A percentile compares a stretch with the other conserved stretches of the same genome.
These are phyloP conservation scores for Scalopus aquaticus DNA, from an alignment of 2,113 vertebrate genomes.

Conservation along the genomic window DNA sequence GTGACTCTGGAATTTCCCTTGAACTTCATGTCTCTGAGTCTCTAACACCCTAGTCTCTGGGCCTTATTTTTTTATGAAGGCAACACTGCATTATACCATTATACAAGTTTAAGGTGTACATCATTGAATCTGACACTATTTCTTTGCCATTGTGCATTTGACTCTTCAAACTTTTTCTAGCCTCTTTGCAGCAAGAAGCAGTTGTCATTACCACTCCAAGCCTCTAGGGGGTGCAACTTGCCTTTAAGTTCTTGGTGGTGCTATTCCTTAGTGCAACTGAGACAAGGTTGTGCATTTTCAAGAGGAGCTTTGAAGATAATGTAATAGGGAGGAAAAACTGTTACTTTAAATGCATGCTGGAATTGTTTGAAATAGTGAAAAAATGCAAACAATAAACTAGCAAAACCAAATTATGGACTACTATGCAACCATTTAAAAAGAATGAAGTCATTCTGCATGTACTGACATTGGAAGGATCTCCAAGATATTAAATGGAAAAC, in stretches of 20 bases:
- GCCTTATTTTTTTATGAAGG: neutral
- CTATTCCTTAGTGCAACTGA: neutral
- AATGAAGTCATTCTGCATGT: conserved; percentile 27
- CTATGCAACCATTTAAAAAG: conserved; percentile 61
- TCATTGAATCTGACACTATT: neutral
- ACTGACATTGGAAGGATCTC: neutral
- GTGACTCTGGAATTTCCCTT: neutral
- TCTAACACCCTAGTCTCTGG: neutral
- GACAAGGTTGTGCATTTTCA: conserved; percentile 35
- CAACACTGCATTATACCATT: no score
- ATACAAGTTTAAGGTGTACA: no score
- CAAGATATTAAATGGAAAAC: neutral
- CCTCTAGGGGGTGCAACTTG: conserved; percentile 74
- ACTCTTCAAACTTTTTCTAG: neutral
- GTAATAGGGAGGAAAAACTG: neutral
- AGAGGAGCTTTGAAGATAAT: conserved; percentile 12
- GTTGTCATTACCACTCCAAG: neutral
- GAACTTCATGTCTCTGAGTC: neutral
- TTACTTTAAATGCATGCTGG: conserved; percentile 36
- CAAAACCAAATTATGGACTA: conserved; percentile 40
- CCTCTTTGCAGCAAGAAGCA: neutral
- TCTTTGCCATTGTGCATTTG: neutral
- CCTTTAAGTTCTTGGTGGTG: conserved; percentile 61
- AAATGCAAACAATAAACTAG: conserved; percentile 44
- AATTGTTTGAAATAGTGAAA: conserved; percentile 39